Percentiles rank a stretch among this genome's conserved stretches.
These are phyloP conservation scores for Pediacus dermestoides DNA, from an alignment of 2,888 invertebrate genomes.

Conservation along the genomic window DNA sequence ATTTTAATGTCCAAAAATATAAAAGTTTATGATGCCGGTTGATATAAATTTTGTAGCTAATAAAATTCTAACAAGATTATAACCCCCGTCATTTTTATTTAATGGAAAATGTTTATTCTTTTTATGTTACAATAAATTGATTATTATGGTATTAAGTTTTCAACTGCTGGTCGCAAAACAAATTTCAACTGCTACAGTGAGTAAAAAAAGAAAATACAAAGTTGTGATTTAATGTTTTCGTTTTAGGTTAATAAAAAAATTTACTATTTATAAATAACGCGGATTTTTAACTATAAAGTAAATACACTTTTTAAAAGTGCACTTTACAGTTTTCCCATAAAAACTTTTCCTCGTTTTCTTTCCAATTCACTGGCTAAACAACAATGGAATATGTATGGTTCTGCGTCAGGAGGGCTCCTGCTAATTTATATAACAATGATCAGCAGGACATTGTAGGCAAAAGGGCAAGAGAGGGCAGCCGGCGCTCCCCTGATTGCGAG, in stretches of 20 bases:
- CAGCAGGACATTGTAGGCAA: conserved; percentile 19
- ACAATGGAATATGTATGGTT: too few relatives aligned
- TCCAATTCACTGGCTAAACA: too few relatives aligned
- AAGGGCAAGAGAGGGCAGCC: conserved; percentile 27
- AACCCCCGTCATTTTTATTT: conserved; percentile 19
- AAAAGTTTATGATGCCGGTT: conserved; percentile 19
- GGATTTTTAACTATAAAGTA: too few relatives aligned
- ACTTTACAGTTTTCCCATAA: too few relatives aligned
- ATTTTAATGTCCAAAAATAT: conserved; percentile 22
- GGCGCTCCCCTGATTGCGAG: conserved; percentile 29
- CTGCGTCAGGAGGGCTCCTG: conserved; percentile 17
- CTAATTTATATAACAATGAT: conserved; percentile 34
- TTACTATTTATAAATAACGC: too few relatives aligned
- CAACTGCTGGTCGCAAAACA: too few relatives aligned
- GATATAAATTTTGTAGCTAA: conserved; percentile 19
- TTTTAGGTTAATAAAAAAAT: too few relatives aligned
- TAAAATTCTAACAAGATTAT: conserved; percentile 22
- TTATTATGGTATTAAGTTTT: background rate
- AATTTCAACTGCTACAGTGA: too few relatives aligned
- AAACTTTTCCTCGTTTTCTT: too few relatives aligned
- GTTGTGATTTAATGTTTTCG: too few relatives aligned
- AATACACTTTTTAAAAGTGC: too few relatives aligned
- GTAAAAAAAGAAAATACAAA: too few relatives aligned
- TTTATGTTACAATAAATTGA: conserved; percentile 7
- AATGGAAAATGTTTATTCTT: conserved; percentile 5